These are phyloP conservation scores for Eumerus sabulonum DNA, from an alignment of 2,888 invertebrate species.

Conservation along the genomic window DNA sequence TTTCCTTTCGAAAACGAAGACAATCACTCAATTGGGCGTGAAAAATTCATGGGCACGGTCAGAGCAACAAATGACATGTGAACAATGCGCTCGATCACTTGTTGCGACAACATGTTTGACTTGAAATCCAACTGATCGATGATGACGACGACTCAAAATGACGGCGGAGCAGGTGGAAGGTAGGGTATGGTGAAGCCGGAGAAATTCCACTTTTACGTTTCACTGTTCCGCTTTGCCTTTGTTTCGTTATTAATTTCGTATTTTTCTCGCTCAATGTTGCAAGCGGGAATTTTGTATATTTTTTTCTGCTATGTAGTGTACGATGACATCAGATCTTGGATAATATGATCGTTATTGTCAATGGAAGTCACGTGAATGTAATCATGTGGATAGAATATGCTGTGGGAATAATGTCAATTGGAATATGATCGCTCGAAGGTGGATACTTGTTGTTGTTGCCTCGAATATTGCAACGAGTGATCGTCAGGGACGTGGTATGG, in stretches of 20 bases:
- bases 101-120: conserved; percentile 50
- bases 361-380: conserved; percentile 59
- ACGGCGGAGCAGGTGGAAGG: background rate
- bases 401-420: conserved; percentile 49
- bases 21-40: conserved; percentile 26
- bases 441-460: conserved; percentile 9
- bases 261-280: background rate
- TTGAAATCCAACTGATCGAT: conserved; percentile 31
- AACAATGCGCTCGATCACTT: conserved; percentile 10
- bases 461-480: background rate
- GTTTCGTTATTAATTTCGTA: conserved; percentile 11
- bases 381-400: conserved; percentile 43
- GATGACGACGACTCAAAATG: background rate
- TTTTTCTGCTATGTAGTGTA: conserved; percentile 19
- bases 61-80: conserved; percentile 7
- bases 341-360: conserved; percentile 57
- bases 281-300: conserved; percentile 3
- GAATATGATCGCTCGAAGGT: conserved; percentile 10
- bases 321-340: conserved; percentile 64
- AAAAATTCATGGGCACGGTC: conserved; percentile 48
- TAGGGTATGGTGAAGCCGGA: conserved; percentile 31
- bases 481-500: no score
- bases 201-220: conserved; percentile 42
- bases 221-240: conserved; percentile 22
- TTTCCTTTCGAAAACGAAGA: no score